phyloP scores from a whole-genome alignment of 2,113 vertebrate genomes.

The Paedocypris sp. region DNA sequence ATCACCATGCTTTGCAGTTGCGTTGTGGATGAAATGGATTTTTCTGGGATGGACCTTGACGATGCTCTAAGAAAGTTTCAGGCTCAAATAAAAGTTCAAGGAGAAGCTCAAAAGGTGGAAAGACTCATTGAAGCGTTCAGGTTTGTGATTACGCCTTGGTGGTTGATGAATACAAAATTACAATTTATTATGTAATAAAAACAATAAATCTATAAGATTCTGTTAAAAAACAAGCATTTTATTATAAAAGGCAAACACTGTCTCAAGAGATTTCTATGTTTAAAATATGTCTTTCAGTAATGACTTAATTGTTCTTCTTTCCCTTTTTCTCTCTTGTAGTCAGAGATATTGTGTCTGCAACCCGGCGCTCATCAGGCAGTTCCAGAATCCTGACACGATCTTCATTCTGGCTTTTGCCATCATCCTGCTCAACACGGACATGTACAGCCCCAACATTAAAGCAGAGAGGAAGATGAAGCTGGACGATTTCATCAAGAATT shows the following conservation, averaged over 20 bases:
- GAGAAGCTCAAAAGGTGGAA: conserved; percentile 90
- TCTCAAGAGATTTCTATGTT: too few species aligned
- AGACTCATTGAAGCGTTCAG: conserved; percentile 91
- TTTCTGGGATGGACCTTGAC: conserved; percentile 88
- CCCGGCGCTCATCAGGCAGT: conserved; percentile 84
- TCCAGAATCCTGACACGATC: conserved; percentile 95
- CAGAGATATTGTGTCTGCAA: conserved; percentile 94
- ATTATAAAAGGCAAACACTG: too few species aligned
- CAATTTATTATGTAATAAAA: too few species aligned
- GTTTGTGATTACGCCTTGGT: conserved; percentile 44
- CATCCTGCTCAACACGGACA: conserved; percentile 95
- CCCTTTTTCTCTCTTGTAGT: conserved; percentile 50
- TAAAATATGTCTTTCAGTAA: background rate
- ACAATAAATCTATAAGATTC: too few species aligned
- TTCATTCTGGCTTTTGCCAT: conserved; percentile 95
- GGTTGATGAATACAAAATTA: background rate
- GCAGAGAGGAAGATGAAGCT: conserved; percentile 94
- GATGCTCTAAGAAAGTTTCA: conserved; percentile 89
- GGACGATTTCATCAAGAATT: conserved; percentile 94
- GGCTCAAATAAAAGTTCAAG: conserved; percentile 87
- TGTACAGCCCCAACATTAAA: conserved; percentile 96
- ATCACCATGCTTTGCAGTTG: conserved; percentile 74
- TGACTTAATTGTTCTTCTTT: background rate
- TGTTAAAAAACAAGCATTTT: too few species aligned
- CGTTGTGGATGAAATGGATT: conserved; percentile 94